Evolutionary conservation across 2,797 vertebrate genomes (phyloP), one percentile per base, ranked within the genome.

Genomic region (Parauchenoglanis punctatus): DNA sequence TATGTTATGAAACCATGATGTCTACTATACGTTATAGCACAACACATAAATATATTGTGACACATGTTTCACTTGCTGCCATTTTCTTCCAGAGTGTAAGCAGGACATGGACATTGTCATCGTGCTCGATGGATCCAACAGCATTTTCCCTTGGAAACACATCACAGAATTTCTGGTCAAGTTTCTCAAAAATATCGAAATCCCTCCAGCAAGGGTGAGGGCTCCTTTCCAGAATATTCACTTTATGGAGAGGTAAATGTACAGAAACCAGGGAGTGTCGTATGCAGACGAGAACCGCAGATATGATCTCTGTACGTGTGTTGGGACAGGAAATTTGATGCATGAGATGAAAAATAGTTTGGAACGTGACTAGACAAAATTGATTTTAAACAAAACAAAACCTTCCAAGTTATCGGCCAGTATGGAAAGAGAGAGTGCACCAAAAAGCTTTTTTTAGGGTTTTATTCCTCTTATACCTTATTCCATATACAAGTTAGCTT

Each of bases 71-170:
- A 56, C 81, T 59, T 70, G 10, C 61, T 86, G 4, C 88, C 23
- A 5, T 35, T 96, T 12, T 49, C 49, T 28, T 49, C 44, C 40
- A 99, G 98, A 96, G 23, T 99, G 98, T 91, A 93, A 93, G 35
- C 96, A 96, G 76, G 96, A 97, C 73, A 85, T 99, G 93, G 98
- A 99, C 87, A 97, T 99, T 0, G 96, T 99, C 86, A 96, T 99
- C 3, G 97, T 99, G 52, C 94, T 99, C 17, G 98, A 99, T 83
- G 98, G 98, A 7, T 99, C 98, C 15, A 99, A 99, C 94, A 99
- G 98, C 80, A 98, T 99, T 93, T 99, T 97, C 88, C 98, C 98
- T 2, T 99, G 98, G 98, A 56, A 91, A 0, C 96, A 96, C 68
- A 97, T 99, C 76, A 96, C 92, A 0, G 91, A 91, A 0, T 99